phyloP scores from a whole-genome alignment of 2,113 vertebrate species.

The Fulica atra region DNA sequence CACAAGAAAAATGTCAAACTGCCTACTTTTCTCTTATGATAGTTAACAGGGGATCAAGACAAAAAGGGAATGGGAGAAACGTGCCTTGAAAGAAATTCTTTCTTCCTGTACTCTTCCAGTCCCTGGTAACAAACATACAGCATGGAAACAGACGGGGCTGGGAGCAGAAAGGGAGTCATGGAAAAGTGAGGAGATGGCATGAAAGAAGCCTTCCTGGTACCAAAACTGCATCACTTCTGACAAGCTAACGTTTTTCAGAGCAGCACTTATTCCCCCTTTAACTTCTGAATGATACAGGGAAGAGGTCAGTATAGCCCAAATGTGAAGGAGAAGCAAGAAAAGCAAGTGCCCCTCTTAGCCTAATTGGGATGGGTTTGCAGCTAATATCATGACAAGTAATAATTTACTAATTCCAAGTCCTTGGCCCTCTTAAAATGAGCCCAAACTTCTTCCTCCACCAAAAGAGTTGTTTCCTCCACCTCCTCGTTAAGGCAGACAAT shows the following conservation, averaged over 20 bases:
- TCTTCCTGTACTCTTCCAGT: background rate
- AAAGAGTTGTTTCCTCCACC: background rate
- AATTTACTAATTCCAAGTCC: background rate
- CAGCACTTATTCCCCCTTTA: background rate
- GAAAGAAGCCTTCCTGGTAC: background rate
- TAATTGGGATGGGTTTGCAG: background rate
- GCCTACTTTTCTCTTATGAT: background rate
- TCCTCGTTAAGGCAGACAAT: background rate
- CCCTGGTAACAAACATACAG: background rate
- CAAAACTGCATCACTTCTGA: background rate
- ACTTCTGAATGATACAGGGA: background rate
- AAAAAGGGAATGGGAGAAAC: background rate
- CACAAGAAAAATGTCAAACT: background rate
- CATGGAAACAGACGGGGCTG: background rate
- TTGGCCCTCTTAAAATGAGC: background rate
- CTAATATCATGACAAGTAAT: background rate
- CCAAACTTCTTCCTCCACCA: background rate
- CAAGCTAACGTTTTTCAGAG: background rate
- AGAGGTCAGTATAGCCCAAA: background rate
- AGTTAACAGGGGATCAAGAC: background rate
- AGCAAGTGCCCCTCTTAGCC: background rate
- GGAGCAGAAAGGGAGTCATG: background rate
- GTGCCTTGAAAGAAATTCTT: constrained; percentile 13
- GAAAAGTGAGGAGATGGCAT: background rate
- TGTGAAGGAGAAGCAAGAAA: background rate